Percentiles rank a stretch among this genome's conserved stretches.
phyloP scores from a whole-genome alignment of 2,113 vertebrate genomes.

The Argyrosomus japonicus region DNA sequence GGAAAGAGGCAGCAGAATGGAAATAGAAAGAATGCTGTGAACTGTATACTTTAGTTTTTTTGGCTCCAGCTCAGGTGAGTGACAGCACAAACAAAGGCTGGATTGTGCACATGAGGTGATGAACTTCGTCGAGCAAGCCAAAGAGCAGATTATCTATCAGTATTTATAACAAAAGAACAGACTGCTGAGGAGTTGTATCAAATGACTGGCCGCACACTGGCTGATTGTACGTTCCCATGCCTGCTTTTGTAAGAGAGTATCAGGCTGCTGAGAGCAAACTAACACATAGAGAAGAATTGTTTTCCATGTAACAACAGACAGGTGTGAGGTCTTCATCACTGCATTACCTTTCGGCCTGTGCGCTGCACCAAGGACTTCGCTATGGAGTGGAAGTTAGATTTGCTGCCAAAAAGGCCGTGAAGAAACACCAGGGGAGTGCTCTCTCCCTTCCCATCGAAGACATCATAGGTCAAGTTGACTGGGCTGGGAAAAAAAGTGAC shows the following conservation, averaged over 20 bases:
- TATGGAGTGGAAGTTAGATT: conserved; percentile 90
- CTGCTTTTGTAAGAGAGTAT: conserved; percentile 16
- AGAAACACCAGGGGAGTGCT: conserved; percentile 90
- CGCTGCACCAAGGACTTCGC: conserved; percentile 89
- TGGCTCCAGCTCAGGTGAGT: neutral
- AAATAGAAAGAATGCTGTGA: neutral
- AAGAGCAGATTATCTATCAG: conserved; percentile 1
- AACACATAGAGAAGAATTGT: conserved; percentile 8
- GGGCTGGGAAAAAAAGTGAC: conserved; percentile 73
- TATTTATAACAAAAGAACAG: conserved; percentile 16
- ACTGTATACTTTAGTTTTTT: neutral
- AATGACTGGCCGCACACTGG: conserved; percentile 32
- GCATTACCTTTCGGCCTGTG: conserved; percentile 90
- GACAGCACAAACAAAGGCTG: conserved; percentile 10
- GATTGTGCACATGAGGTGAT: neutral
- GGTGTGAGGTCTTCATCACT: conserved; percentile 50
- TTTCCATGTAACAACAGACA: conserved; percentile 7
- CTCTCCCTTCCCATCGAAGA: conserved; percentile 81
- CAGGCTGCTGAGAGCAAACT: conserved; percentile 2
- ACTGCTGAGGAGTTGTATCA: conserved; percentile 18
- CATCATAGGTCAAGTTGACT: conserved; percentile 84
- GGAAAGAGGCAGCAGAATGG: conserved; percentile 11
- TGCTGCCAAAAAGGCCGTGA: conserved; percentile 94
- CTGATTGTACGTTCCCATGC: conserved; percentile 2
- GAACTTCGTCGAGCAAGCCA: neutral